Evolutionary conservation across 2,797 vertebrate species (phyloP).

Genomic region (Betta splendens): DNA sequence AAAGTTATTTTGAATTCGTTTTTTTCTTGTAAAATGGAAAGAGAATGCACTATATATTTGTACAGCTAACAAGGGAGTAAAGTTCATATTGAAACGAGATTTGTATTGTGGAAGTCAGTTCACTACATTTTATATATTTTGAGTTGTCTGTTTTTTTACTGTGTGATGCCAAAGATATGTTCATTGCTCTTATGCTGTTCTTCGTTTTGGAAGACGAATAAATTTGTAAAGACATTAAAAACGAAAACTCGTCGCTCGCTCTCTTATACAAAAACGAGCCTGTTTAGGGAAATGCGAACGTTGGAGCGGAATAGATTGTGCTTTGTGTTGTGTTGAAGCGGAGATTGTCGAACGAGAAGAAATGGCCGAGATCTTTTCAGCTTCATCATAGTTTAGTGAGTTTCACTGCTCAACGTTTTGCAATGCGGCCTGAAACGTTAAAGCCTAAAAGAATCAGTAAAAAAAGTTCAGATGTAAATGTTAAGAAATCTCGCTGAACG

Average conservation of each 20-base stretch:
- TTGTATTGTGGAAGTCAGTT: conserved; percentile 92
- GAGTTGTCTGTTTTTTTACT: conserved; percentile 85
- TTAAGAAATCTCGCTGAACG: no score
- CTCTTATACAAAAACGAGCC: conserved; percentile 2
- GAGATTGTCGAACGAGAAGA: no score
- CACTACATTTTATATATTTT: conserved; percentile 92
- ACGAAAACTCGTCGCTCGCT: conserved; percentile 19
- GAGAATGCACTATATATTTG: conserved; percentile 92
- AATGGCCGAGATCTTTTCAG: no score
- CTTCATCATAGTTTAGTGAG: no score
- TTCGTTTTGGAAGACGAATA: conserved; percentile 93
- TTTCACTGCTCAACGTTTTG: no score
- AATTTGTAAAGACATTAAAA: conserved; percentile 79
- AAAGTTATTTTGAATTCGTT: conserved; percentile 56
- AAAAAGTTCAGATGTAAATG: no score
- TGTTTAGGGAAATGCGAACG: no score
- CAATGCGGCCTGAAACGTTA: no score
- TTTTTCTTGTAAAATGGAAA: conserved; percentile 82
- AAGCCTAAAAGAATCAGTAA: no score
- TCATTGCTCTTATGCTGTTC: conserved; percentile 85
- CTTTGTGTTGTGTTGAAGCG: not conserved
- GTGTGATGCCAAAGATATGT: conserved; percentile 96
- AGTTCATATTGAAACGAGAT: conserved; percentile 99
- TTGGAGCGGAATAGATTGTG: no score
- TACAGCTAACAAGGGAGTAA: conserved; percentile 88